These are phyloP conservation scores for Tenthredo mesomela DNA, from an alignment of 2,888 invertebrate genomes.

Conservation along the genomic window DNA sequence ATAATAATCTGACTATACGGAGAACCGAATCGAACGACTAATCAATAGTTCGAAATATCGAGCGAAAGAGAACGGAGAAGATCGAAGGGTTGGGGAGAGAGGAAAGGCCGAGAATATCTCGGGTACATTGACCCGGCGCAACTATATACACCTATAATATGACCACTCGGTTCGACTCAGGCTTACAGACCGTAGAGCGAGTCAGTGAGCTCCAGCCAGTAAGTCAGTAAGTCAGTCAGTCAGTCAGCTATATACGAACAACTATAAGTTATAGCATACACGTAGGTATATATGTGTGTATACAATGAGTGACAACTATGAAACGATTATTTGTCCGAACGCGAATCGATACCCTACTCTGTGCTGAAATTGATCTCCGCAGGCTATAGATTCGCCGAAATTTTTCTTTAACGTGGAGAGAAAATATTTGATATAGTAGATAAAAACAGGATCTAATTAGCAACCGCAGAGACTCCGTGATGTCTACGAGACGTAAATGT, in stretches of 20 bases:
- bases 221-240: conserved; percentile 16
- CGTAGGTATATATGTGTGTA: not conserved
- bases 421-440: not conserved
- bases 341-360: not conserved
- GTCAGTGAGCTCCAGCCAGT: conserved; percentile 5
- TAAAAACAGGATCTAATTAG: conserved; percentile 32
- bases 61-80: conserved; percentile 44
- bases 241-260: not conserved
- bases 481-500: conserved; percentile 22
- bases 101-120: conserved; percentile 49
- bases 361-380: not conserved
- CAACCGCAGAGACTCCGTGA: conserved; percentile 13
- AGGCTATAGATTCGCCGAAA: not conserved
- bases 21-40: not conserved
- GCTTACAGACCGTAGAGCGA: not conserved
- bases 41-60: conserved; percentile 34
- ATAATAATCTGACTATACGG: not conserved
- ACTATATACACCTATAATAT: conserved; percentile 51
- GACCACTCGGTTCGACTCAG: conserved; percentile 47
- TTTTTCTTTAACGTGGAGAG: not conserved
- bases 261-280: not conserved
- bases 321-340: not conserved
- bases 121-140: conserved; percentile 39
- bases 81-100: conserved; percentile 30
- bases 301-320: not conserved